phyloP scores from a whole-genome alignment of 2,797 vertebrate genomes.

The Anguilla obscura region DNA sequence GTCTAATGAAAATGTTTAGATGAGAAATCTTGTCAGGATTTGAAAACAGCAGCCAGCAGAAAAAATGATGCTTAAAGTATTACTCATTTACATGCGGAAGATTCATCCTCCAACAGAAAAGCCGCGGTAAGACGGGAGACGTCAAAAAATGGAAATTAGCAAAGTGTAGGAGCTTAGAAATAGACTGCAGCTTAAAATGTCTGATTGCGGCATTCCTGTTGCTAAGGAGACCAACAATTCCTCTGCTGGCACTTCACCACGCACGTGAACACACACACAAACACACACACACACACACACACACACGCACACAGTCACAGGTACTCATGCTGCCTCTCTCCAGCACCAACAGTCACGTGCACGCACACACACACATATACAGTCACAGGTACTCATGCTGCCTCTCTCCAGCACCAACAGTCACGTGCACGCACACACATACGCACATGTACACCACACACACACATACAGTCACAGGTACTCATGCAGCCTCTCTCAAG shows the following conservation, averaged over 20 bases:
- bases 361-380: background rate
- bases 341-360: background rate
- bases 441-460: background rate
- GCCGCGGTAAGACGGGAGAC: background rate
- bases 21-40: slow-evolving; percentile 1
- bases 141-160: slow-evolving; percentile 1
- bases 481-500: too few relatives aligned
- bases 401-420: too few relatives aligned
- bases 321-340: too few relatives aligned
- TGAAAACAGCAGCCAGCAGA: background rate
- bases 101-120: background rate
- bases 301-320: background rate
- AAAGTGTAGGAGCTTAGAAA: background rate
- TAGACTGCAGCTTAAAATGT: background rate
- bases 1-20: slow-evolving; percentile 16
- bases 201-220: slow-evolving; percentile 13
- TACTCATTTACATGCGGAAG: background rate
- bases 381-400: too few relatives aligned
- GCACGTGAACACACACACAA: background rate
- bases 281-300: background rate
- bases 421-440: background rate
- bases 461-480: too few relatives aligned
- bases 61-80: background rate
- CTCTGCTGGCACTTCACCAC: background rate
- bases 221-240: background rate